A percentile compares a stretch with the other conserved stretches of the same genome.
phyloP scores from a whole-genome alignment of 2,888 invertebrate species.

The Helleia helle region DNA sequence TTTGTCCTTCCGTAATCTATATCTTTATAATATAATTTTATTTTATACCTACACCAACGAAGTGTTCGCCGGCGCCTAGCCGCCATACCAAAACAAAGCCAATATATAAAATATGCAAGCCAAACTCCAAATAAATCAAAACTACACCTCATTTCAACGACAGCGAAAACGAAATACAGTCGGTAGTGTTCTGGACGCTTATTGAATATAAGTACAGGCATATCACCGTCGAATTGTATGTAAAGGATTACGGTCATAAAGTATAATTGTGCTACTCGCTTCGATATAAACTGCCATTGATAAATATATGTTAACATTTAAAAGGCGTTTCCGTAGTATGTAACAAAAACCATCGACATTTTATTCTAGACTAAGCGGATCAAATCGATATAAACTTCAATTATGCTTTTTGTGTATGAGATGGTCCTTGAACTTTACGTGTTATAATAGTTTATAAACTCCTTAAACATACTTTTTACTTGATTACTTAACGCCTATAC shows the following conservation, averaged over 20 bases:
- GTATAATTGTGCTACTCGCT: conserved; percentile 5
- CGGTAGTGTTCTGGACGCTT: conserved; percentile 44
- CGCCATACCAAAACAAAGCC: conserved; percentile 26
- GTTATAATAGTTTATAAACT: neutral
- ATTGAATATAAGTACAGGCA: conserved; percentile 54
- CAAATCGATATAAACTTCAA: neutral
- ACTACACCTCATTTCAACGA: conserved; percentile 10
- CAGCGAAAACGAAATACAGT: conserved; percentile 17
- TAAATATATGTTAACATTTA: neutral
- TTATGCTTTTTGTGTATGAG: neutral
- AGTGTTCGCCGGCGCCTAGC: conserved; percentile 14
- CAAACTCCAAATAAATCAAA: conserved; percentile 23
- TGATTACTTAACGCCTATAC: neutral
- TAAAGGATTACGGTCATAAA: conserved; percentile 24
- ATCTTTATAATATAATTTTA: conserved; percentile 9
- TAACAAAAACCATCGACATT: neutral
- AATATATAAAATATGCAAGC: conserved; percentile 30
- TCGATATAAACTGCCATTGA: neutral
- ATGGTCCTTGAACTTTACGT: neutral
- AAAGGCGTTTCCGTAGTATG: neutral
- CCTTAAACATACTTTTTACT: conserved; percentile 1
- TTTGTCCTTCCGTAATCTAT: neutral
- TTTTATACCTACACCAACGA: conserved; percentile 14
- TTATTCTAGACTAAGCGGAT: conserved; percentile 1
- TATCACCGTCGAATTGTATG: conserved; percentile 31